Percentiles rank a stretch among this genome's conserved stretches.
phyloP scores from a whole-genome alignment of 2,113 vertebrate genomes.

The Pterocles gutturalis region DNA sequence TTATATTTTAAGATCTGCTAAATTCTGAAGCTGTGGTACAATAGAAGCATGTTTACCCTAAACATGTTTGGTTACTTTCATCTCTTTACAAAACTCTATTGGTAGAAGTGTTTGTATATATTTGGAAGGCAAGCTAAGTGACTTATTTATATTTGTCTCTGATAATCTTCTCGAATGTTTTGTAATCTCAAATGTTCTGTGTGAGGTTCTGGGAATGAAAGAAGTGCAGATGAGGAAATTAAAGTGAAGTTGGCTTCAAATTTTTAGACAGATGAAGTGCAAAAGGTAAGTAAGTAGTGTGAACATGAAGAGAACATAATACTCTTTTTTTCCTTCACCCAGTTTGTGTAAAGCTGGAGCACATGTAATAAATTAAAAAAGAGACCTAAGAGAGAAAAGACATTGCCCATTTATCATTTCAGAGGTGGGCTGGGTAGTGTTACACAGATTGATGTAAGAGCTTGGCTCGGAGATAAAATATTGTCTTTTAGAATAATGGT shows the following conservation, averaged over 20 bases:
- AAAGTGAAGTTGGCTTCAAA: neutral
- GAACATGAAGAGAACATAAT: neutral
- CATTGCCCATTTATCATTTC: neutral
- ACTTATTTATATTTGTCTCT: slow-evolving; percentile 27
- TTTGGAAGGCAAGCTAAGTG: neutral
- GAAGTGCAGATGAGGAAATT: neutral
- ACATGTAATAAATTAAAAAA: neutral
- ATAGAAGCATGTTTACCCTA: slow-evolving; percentile 30
- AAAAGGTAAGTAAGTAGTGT: neutral
- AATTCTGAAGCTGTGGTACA: slow-evolving; percentile 39
- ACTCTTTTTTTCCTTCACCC: neutral
- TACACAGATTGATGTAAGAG: neutral
- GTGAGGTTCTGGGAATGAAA: neutral
- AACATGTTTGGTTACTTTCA: slow-evolving; percentile 16
- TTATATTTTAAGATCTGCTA: slow-evolving; percentile 44
- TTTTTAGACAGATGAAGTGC: neutral
- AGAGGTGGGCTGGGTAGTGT: neutral
- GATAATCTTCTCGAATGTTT: neutral
- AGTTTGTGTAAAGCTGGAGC: neutral
- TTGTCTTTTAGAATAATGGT: neutral
- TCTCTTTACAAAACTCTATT: neutral
- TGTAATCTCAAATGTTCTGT: neutral
- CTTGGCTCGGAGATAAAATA: neutral
- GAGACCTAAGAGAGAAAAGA: neutral
- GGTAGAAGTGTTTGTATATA: neutral